These are phyloP conservation scores for Melanerpes formicivorus DNA, from an alignment of 2,113 vertebrate species.

Conservation along the genomic window DNA sequence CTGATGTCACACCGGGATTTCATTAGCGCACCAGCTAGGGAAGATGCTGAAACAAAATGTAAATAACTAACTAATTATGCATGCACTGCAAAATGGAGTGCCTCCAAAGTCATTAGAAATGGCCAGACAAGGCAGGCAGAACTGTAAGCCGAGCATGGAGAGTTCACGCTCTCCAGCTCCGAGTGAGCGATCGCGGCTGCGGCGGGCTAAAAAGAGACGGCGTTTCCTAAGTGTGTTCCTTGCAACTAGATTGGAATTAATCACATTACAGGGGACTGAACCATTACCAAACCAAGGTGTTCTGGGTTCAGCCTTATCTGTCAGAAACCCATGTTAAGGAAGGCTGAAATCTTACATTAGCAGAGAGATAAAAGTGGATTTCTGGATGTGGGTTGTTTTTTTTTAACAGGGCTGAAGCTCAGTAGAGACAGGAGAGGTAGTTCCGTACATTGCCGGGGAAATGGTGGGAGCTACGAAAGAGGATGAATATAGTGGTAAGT, in stretches of 20 bases:
- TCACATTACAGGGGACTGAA: not conserved
- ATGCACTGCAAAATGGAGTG: slow-evolving; percentile 44
- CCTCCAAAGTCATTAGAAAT: slow-evolving; percentile 52
- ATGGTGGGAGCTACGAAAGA: not conserved
- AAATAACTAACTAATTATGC: slow-evolving; percentile 66
- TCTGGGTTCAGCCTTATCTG: not conserved
- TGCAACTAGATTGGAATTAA: not conserved
- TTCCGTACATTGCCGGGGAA: not conserved
- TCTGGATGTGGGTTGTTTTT: not conserved
- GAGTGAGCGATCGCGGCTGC: not conserved
- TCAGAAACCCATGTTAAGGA: not conserved
- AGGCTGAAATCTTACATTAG: not conserved
- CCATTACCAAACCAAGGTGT: not conserved
- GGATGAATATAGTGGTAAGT: not conserved
- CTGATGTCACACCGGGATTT: slow-evolving; percentile 53
- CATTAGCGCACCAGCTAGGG: slow-evolving; percentile 29
- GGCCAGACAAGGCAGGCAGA: slow-evolving; percentile 24
- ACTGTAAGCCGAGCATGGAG: slow-evolving; percentile 23
- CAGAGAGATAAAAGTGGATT: not conserved
- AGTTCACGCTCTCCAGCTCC: slow-evolving; percentile 12
- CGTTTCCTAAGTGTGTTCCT: not conserved
- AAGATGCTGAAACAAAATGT: slow-evolving; percentile 55
- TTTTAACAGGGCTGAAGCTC: not conserved
- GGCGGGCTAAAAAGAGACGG: not conserved
- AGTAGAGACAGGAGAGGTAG: not conserved